Evolutionary conservation across 2,797 vertebrate genomes (phyloP).

Genomic region (Huso huso): DNA sequence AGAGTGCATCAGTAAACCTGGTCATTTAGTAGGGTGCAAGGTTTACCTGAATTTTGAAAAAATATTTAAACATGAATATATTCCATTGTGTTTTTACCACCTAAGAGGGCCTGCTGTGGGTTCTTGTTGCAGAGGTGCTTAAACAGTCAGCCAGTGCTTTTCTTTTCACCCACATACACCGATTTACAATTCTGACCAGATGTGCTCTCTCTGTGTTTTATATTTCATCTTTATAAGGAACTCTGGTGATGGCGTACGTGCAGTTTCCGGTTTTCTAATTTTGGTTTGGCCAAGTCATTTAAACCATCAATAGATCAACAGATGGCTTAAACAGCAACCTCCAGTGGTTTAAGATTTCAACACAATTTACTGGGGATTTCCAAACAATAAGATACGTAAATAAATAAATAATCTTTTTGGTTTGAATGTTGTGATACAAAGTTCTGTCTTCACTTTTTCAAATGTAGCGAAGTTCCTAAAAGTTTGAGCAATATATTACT

Average conservation of each 20-base stretch:
- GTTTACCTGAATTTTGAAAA: not conserved
- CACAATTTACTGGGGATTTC: not conserved
- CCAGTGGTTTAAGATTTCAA: no score
- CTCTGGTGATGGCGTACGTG: constrained; percentile 19
- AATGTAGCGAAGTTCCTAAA: no score
- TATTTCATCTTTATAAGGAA: constrained; percentile 14
- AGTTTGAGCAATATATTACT: no score
- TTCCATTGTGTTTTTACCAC: not conserved
- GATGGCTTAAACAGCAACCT: no score
- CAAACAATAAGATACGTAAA: constrained; percentile 1
- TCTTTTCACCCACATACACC: constrained; percentile 3
- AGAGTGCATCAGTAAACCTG: not conserved
- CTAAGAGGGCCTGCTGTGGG: no score
- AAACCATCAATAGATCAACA: constrained; percentile 20
- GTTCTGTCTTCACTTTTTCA: no score
- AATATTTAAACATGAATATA: not conserved
- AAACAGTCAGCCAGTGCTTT: not conserved
- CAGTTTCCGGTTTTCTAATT: constrained; percentile 35
- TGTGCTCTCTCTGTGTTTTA: not conserved
- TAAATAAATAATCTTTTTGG: not conserved
- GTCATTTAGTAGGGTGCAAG: not conserved
- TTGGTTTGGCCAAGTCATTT: constrained; percentile 27
- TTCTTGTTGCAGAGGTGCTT: not conserved
- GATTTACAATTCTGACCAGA: not conserved
- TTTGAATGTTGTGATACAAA: no score